Conservation (phyloP, 2,888 invertebrate species). For the Cybosia mesomella region DNA sequence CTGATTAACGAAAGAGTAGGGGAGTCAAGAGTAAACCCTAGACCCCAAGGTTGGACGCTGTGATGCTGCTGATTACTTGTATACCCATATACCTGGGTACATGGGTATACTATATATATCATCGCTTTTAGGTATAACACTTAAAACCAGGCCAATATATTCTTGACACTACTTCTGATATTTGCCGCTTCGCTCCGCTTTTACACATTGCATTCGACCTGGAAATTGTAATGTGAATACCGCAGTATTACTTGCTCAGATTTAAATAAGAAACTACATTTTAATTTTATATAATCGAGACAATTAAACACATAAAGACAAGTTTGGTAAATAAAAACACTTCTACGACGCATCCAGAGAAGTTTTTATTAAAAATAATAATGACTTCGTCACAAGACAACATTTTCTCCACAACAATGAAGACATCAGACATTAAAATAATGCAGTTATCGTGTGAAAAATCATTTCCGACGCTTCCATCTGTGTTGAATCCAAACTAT, state of each 20-base stretch:
- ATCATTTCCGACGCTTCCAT: conserved; percentile 62
- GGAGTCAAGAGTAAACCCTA: no score
- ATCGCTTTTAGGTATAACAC: no score
- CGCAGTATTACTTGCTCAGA: no score
- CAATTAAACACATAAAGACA: not conserved
- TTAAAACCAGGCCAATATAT: no score
- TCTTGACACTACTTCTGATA: no score
- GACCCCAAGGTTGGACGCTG: no score
- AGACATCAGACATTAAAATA: conserved; percentile 70
- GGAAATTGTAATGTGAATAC: not conserved
- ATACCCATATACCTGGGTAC: no score
- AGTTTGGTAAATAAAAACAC: not conserved
- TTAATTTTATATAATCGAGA: no score
- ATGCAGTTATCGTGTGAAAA: conserved; percentile 79
- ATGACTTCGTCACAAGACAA: conserved; percentile 50
- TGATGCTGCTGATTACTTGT: no score
- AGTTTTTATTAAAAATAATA: conserved; percentile 32
- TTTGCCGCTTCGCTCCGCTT: not conserved
- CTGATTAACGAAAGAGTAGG: no score
- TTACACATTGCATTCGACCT: not conserved
- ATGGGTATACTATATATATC: no score
- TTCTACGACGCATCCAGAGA: conserved; percentile 17
- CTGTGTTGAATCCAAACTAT: conserved; percentile 64
- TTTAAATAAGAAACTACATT: not conserved
- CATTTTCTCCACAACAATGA: conserved; percentile 69